Base-by-base conservation (phyloP, 2,113 vertebrate species). In the Nycticebus coucang region DNA sequence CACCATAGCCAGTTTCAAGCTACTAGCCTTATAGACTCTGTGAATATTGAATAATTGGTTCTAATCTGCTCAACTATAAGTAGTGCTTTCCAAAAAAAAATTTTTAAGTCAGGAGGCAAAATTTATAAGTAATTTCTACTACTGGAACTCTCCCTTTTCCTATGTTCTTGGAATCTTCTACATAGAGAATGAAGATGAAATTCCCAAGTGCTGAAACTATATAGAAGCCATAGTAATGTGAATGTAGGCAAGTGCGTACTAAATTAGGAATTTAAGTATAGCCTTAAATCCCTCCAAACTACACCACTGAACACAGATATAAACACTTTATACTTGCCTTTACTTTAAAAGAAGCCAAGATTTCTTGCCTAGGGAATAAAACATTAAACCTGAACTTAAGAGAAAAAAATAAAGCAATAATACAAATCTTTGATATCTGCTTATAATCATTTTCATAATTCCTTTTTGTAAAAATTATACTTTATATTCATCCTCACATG, bases 391-490 rank as follows among this genome's bases (percentile, higher is more conserved):
- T 94, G 19, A 85, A 90, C 77, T 96, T 75, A 64, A 93, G 18
- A 66, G 14, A 64, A 95, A 93, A 59, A 75, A 79, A 33, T 74
- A 72, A 75, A 81, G 10, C 72, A 80, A 22, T 81, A 22, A 26
- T 89, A 30, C 15, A 68, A 71, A 35, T 66, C 9, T 89, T 84
- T 94, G 33, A 83, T 87, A 60, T 74, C 55, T 94, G 4, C 15
- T 78, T 96, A 85, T 21, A 95, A 18, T 62, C 89, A 91, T 95
- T 94, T 96, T 95, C 4, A 7, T 82, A 86, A 74, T 14, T 82
- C 17, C 22, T 89, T 92, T 92, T 81, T 91, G n/a, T 97, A 60
- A 85, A 94, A 95, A 60, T 78, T 97, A 55, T 62, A 59, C 14
- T 93, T 81, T 50, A 91, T 64, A 91, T 75, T 93, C 7, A 7